phyloP scores from a whole-genome alignment of 2,888 invertebrate genomes.

The Epinotia ramella region DNA sequence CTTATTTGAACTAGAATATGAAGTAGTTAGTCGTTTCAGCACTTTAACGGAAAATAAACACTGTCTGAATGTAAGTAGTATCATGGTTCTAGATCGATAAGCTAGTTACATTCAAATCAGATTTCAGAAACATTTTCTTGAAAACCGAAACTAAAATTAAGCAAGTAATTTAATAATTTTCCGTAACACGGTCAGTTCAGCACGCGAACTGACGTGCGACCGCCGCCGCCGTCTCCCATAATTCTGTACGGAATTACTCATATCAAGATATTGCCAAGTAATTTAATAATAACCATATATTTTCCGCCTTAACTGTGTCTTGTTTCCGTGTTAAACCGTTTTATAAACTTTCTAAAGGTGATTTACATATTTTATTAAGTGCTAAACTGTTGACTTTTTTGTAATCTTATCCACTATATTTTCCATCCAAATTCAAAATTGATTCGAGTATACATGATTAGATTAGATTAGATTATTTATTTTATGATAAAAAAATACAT shows the following conservation, averaged over 20 bases:
- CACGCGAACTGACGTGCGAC: conserved; percentile 61
- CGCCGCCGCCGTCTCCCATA: conserved; percentile 47
- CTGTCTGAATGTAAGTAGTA: background rate
- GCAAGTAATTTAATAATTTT: conserved; percentile 36
- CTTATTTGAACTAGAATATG: background rate
- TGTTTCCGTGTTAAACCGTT: conserved; percentile 21
- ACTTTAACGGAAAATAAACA: background rate
- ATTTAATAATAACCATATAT: conserved; percentile 47
- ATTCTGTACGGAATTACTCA: conserved; percentile 55
- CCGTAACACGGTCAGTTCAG: conserved; percentile 50
- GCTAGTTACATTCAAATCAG: background rate
- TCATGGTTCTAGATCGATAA: background rate
- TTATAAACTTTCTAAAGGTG: background rate
- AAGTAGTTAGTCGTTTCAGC: background rate
- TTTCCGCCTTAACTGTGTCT: conserved; percentile 23
- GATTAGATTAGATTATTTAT: too few relatives aligned
- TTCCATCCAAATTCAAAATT: background rate
- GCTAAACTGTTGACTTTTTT: background rate
- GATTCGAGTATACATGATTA: too few relatives aligned
- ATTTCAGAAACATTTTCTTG: conserved; percentile 8
- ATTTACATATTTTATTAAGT: too few relatives aligned
- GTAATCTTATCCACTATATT: background rate
- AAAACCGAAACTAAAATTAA: conserved; percentile 26
- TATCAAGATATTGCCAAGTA: conserved; percentile 56
- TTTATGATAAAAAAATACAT: too few relatives aligned